Base-by-base conservation (phyloP, 1,140 invertebrate species). In the Drosophila novamexicana region DNA sequence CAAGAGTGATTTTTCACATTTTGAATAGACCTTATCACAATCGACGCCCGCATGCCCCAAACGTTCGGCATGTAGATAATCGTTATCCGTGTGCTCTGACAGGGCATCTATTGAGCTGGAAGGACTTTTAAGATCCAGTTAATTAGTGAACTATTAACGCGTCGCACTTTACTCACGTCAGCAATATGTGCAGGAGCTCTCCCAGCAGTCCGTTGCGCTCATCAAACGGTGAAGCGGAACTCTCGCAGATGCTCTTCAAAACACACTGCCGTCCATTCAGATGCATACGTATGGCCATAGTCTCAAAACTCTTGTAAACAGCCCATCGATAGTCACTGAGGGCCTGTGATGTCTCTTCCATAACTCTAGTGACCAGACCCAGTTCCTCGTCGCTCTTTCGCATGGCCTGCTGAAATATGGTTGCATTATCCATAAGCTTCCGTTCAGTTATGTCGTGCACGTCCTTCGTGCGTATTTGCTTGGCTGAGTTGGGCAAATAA, bases 171-270 rank as follows among this genome's bases (percentile, higher is more conserved):
- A 81, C 94, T 94, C 93, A 95, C 95, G 95, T 95, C 77, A 96
- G 94, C 75, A 96, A 91, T 78, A 95, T 93, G 90, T 95, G 95
- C 42, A 96, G 92, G 77, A 96, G 93, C 93, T 96, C 94, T 18
- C 94, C 95, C 69, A 95, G 91, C 74, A 96, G 93, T 37, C 95
- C 95, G 77, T 94, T 94, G 77, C 94, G 93, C 79, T 94, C 93
- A 69, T 93, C 94, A 68, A 96, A 94, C 65, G 95, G 95, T 22
- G 94, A 93, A 62, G 94, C 93, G 0, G 95, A 94, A n/a, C 94
- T 94, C 91, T 96, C 96, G 81, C 96, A 97, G 90, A 97, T 95
- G 69, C 95, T 94, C 84, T 95, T 94, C 57, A 96, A 93, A 62
- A 96, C 93, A 91, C 96, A 96, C 63, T 94, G 93, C 72, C 95